Base-by-base conservation (phyloP, 2,797 vertebrate species). In the Nothura maculosa region DNA sequence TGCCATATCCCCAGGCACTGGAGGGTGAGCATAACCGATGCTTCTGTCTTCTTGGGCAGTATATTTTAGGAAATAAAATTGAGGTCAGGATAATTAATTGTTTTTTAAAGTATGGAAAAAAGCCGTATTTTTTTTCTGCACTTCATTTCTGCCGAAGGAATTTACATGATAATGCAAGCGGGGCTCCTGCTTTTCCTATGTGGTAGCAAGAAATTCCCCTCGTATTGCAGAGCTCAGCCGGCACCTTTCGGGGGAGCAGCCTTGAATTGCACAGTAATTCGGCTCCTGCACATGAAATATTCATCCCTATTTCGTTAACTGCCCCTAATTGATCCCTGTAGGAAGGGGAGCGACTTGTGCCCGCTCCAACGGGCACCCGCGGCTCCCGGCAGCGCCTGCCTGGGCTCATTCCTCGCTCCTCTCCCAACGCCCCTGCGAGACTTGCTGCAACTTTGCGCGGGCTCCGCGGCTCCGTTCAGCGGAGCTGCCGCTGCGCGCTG, bases 21-120 rank as follows among this genome's bases (percentile, higher is more conserved):
- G 98, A 98, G 95, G 94, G 96, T 87, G 95, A 97, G 97, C 97
- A 97, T 98, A 98, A 98, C 95, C 98, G 97, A 97, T 97, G 97
- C 97, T 98, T 97, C 97, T 97, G 94, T 97, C 97, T 97, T 97
- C 97, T 97, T 97, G 98, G 97, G 98, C 97, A 96, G 91, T 89
- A 81, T 80, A 96, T 96, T 97, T 89, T 87, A 95, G 88, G 94
- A 92, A 92, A 92, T 89, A 96, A 96, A 97, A 97, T 80, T 55
- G 91, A 90, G 94, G 76, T 97, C 96, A 97, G 97, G 93, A 96
- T 97, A 97, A 98, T 95, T 90, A 97, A 97, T 94, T 95, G 87
- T 22, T 93, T 95, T 92, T 94, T 84, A 63, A 97, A 97, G 93
- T 92, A 94, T 90, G 86, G 91, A 93, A 87, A 58, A 96, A 97